Percentiles rank a stretch among this genome's conserved stretches.
Conservation (phyloP, 2,797 vertebrate genomes). For the Sebastes baramenuke region DNA sequence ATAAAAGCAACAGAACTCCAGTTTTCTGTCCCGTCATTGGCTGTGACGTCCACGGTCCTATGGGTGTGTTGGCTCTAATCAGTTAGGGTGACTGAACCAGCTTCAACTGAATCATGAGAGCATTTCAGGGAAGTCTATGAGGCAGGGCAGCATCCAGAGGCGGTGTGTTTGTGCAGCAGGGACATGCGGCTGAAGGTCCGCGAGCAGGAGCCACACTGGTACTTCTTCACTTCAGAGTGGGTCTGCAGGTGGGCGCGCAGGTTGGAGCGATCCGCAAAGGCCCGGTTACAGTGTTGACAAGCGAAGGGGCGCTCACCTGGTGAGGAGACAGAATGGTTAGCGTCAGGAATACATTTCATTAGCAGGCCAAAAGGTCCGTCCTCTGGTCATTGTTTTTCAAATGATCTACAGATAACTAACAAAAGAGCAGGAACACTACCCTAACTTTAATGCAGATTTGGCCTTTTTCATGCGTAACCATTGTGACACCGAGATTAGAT, state of each 20-base stretch:
- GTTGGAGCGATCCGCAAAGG: conserved; percentile 97
- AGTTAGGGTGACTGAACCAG: not conserved
- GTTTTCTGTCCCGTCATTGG: not conserved
- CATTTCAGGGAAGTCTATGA: conserved; percentile 61
- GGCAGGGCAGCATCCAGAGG: conserved; percentile 87
- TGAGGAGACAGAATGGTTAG: not conserved
- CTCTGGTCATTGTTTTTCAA: conserved; percentile 60
- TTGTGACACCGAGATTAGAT: conserved; percentile 46
- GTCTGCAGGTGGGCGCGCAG: conserved; percentile 97
- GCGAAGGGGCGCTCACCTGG: conserved; percentile 85
- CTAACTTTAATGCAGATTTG: conserved; percentile 23
- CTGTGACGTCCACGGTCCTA: not conserved
- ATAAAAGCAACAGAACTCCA: conserved; percentile 13
- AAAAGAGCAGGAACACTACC: conserved; percentile 23
- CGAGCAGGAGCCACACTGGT: conserved; percentile 92
- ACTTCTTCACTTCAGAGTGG: conserved; percentile 98
- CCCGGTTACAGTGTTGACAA: conserved; percentile 92
- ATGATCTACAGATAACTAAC: conserved; percentile 36
- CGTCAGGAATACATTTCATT: conserved; percentile 4
- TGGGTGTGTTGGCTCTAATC: not conserved
- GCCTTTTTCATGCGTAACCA: conserved; percentile 37
- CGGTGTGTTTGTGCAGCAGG: conserved; percentile 94
- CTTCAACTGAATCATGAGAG: not conserved
- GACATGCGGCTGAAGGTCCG: conserved; percentile 99
- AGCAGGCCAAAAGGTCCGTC: conserved; percentile 20